A percentile compares a stretch with the other conserved stretches of the same genome.
Evolutionary conservation across 1,140 invertebrate genomes (phyloP).

Genomic region (Chironomus tepperi): DNA sequence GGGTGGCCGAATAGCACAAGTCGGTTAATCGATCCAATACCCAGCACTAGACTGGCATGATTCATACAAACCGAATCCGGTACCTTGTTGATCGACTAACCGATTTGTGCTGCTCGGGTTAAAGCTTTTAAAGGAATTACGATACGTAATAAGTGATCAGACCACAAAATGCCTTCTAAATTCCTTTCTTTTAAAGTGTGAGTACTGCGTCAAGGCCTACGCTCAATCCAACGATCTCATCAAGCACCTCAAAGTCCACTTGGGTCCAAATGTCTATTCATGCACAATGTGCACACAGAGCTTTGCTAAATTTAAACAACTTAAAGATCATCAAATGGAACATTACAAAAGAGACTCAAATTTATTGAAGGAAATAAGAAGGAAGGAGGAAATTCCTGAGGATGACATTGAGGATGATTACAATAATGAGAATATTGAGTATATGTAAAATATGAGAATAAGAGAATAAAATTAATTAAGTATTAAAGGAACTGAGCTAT

Average conservation of each 20-base stretch:
- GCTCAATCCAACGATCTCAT: neutral
- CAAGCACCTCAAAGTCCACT: constrained; percentile 21
- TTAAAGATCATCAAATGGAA: neutral
- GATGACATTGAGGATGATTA: neutral
- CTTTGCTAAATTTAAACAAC: neutral
- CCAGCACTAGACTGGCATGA: no score
- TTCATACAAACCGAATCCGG: no score
- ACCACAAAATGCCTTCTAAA: no score
- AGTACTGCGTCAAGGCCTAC: constrained; percentile 11
- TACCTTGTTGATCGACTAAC: no score
- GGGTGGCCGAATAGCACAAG: no score
- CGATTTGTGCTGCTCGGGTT: no score
- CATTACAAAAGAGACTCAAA: constrained; percentile 4
- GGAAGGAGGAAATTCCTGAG: neutral
- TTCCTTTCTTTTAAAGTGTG: neutral
- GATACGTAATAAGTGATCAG: no score
- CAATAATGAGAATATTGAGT: neutral
- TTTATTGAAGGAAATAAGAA: neutral
- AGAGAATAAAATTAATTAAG: no score
- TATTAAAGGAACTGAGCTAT: no score
- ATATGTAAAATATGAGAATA: no score
- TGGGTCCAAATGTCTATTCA: constrained; percentile 45
- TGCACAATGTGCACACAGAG: constrained; percentile 24
- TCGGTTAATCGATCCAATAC: no score
- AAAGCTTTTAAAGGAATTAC: no score